Percentiles rank a stretch among this genome's conserved stretches.
These are phyloP conservation scores for Sinocyclocheilus anshuiensis DNA, from an alignment of 2,113 vertebrate genomes.

Conservation along the genomic window DNA sequence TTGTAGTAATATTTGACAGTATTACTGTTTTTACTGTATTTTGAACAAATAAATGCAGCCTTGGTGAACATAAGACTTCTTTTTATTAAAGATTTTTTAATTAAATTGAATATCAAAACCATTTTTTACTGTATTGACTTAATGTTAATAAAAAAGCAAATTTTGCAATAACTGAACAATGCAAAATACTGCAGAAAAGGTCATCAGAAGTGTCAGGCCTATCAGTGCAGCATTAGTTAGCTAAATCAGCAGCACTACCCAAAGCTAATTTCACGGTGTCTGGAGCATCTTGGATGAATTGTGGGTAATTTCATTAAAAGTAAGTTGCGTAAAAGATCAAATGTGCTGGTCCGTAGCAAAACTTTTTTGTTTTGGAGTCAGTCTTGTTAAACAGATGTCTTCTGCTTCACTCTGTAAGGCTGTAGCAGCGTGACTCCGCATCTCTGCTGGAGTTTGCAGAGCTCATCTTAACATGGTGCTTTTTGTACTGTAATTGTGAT, in stretches of 20 bases:
- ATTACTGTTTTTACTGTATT: neutral
- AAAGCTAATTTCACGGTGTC: neutral
- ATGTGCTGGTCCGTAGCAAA: neutral
- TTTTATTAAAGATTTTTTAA: neutral
- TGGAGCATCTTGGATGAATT: neutral
- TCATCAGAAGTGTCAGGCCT: neutral
- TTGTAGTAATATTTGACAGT: neutral
- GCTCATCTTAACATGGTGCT: slow-evolving; percentile 27
- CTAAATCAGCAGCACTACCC: neutral
- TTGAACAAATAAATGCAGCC: too few species aligned
- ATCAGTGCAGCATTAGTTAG: neutral
- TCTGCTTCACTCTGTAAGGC: slow-evolving; percentile 23
- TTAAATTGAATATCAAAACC: neutral
- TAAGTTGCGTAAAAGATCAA: neutral
- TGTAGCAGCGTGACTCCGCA: slow-evolving; percentile 7
- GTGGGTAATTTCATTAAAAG: neutral
- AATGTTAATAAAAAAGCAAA: neutral
- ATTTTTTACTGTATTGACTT: neutral
- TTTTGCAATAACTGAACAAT: neutral
- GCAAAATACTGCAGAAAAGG: neutral
- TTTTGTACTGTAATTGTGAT: neutral
- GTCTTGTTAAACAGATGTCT: slow-evolving; percentile 35
- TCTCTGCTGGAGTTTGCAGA: slow-evolving; percentile 13
- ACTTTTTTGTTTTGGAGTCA: slow-evolving; percentile 11
- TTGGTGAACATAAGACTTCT: neutral